These are phyloP conservation scores for Hirundichthys speculiger DNA, from an alignment of 2,113 vertebrate genomes.

Conservation along the genomic window DNA sequence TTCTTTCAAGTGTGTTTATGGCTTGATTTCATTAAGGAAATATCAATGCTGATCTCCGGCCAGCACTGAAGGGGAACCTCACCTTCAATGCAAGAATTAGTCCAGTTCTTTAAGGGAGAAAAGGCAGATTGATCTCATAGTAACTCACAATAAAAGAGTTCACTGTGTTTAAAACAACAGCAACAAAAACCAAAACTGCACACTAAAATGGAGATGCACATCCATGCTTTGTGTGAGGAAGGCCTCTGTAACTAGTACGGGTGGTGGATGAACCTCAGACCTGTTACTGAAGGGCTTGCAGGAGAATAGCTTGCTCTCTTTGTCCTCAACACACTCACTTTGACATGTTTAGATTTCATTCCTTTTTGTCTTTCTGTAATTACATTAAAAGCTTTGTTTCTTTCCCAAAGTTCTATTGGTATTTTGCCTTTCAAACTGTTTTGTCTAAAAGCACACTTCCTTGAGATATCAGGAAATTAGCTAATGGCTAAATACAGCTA, in stretches of 20 bases:
- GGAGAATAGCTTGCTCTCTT: conserved; percentile 35
- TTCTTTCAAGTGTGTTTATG: conserved; percentile 36
- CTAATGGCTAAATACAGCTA: conserved; percentile 10
- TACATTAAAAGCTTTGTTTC: conserved; percentile 26
- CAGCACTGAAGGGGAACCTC: conserved; percentile 47
- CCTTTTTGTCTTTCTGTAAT: not conserved
- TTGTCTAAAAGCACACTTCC: conserved; percentile 4
- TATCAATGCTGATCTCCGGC: conserved; percentile 42
- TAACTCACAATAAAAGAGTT: conserved; percentile 21
- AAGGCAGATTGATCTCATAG: not conserved
- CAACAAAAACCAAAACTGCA: not conserved
- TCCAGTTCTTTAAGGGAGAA: conserved; percentile 29
- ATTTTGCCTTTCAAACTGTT: not conserved
- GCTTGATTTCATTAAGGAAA: conserved; percentile 44
- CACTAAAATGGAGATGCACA: not conserved
- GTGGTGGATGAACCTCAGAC: not conserved
- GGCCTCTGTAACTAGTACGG: not conserved
- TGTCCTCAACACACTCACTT: not conserved
- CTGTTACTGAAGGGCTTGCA: not conserved
- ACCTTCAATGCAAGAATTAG: conserved; percentile 42
- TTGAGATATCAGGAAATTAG: conserved; percentile 18
- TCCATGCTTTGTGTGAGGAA: not conserved
- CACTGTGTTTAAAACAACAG: too few relatives aligned
- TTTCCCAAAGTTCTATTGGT: not conserved
- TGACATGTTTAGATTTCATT: not conserved